Base-by-base conservation (phyloP, 2,113 vertebrate genomes). In the Muntiacus muntjak region DNA sequence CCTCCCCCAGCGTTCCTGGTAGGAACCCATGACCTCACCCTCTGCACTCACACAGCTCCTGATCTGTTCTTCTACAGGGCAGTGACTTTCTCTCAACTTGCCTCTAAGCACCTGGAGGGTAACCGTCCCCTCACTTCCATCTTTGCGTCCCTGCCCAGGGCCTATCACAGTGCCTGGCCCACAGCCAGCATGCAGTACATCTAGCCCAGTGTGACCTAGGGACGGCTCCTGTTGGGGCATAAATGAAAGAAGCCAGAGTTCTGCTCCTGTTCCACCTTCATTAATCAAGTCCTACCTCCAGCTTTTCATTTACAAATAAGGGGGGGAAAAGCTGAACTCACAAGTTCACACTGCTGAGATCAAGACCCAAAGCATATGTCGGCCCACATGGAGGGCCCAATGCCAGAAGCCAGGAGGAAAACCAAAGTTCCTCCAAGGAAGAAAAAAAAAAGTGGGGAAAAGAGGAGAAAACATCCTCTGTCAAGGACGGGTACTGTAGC, bases 271-370 rank as follows among this genome's bases (percentile, higher is more conserved):
- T 85, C 81, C n/a, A 47, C 82, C 62, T 94, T 97, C 95, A 98
- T 98, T 98, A 97, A 97, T 98, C 96, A 98, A 97, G 82, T 81
- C 91, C 87, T 85, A 81, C 91, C 74, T 97, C 93, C 87, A 98
- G 95, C 47, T 97, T 91, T 82, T 64, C 92, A n/a, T 94, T 96
- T 96, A 91, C 64, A 94, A 96, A 88, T 64, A 62, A 92, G 30
- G 89, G 52, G 95, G 93, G 82, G 10, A 96, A 97, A 97, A 98
- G 93, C 89, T 98, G 95, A 98, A 95, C 93, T 95, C 91, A 97
- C 89, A 94, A 95, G 79, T 96, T 98, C 97, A 57, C 40, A 47
- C 79, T 93, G 94, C 91, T 95, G 86, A 91, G 91, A 95, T 95
- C 93, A 97, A 97, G 96, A 97, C 96, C 97, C 5, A 5, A 79